Percentiles rank a stretch among this genome's conserved stretches.
phyloP scores from a whole-genome alignment of 1,140 invertebrate genomes.

The Bradynema listronoti region DNA sequence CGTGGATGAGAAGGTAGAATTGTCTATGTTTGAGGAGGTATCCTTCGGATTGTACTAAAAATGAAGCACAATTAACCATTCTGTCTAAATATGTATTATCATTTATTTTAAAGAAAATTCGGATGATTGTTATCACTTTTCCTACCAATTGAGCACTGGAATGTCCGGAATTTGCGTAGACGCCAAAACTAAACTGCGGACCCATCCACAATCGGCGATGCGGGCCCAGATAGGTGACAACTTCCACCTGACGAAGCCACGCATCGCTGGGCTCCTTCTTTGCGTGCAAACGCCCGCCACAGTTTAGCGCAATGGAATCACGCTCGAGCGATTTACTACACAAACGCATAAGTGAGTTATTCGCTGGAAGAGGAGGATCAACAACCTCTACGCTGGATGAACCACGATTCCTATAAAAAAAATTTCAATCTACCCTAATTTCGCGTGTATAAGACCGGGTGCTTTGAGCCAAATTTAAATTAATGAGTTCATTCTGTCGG shows the following conservation, averaged over 20 bases:
- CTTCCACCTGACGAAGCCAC: constrained; percentile 47
- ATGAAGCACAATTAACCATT: too few relatives aligned
- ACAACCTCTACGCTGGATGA: constrained; percentile 37
- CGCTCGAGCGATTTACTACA: constrained; percentile 22
- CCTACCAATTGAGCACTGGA: constrained; percentile 36
- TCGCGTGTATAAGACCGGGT: too few relatives aligned
- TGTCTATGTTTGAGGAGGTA: background rate
- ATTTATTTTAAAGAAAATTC: too few relatives aligned
- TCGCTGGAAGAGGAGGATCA: constrained; percentile 26
- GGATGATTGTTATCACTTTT: constrained; percentile 8
- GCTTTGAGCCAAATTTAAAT: too few relatives aligned
- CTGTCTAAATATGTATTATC: too few relatives aligned
- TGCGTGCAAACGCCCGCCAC: background rate
- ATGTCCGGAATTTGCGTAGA: constrained; percentile 44
- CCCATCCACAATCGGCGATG: constrained; percentile 56
- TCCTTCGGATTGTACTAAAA: constrained; percentile 28
- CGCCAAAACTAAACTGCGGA: constrained; percentile 51
- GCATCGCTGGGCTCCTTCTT: constrained; percentile 13
- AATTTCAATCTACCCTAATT: background rate
- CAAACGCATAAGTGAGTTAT: constrained; percentile 19
- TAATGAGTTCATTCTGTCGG: too few relatives aligned
- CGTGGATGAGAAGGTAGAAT: constrained; percentile 15
- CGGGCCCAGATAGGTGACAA: constrained; percentile 48
- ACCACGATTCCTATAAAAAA: constrained; percentile 14
- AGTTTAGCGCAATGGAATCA: constrained; percentile 2